These are phyloP conservation scores for Rhopilema esculentum DNA, from an alignment of 30 jellyfish, hydroid and myxozoan genomes.

Conservation along the genomic window DNA sequence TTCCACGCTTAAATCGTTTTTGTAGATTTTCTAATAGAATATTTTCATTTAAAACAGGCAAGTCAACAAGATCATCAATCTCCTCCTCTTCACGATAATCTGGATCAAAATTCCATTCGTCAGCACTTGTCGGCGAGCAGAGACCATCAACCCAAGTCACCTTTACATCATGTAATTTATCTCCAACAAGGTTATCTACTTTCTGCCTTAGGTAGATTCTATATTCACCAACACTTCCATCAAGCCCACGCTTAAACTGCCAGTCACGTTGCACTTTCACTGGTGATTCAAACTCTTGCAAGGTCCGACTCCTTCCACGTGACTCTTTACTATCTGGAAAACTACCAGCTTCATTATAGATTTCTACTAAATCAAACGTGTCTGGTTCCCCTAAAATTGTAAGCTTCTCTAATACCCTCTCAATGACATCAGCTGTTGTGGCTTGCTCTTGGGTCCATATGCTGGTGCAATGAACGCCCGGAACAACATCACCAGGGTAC, in stretches of 20 bases:
- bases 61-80: slow-evolving; percentile 86
- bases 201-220: slow-evolving; percentile 82
- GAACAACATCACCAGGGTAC: slow-evolving; percentile 57
- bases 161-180: slow-evolving; percentile 63
- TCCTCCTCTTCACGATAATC: slow-evolving; percentile 63
- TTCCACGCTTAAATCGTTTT: slow-evolving; percentile 76
- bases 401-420: slow-evolving; percentile 76
- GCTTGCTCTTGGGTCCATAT: slow-evolving; percentile 74
- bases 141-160: slow-evolving; percentile 94
- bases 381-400: slow-evolving; percentile 66
- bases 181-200: slow-evolving; percentile 35
- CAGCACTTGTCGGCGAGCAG: slow-evolving; percentile 38
- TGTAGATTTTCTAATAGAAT: slow-evolving; percentile 75
- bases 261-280: slow-evolving; percentile 72
- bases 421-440: slow-evolving; percentile 81
- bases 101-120: slow-evolving; percentile 91
- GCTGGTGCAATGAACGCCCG: slow-evolving; percentile 72
- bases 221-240: slow-evolving; percentile 46
- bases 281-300: slow-evolving; percentile 90
- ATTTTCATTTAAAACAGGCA: slow-evolving; percentile 86
- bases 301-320: slow-evolving; percentile 73
- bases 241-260: slow-evolving; percentile 56
- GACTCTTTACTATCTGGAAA: slow-evolving; percentile 75
- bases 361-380: slow-evolving; percentile 82
- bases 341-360: slow-evolving; percentile 72